A percentile compares a stretch with the other conserved stretches of the same genome.
phyloP scores from a whole-genome alignment of 1,140 invertebrate species.

The Drosophila neocordata region DNA sequence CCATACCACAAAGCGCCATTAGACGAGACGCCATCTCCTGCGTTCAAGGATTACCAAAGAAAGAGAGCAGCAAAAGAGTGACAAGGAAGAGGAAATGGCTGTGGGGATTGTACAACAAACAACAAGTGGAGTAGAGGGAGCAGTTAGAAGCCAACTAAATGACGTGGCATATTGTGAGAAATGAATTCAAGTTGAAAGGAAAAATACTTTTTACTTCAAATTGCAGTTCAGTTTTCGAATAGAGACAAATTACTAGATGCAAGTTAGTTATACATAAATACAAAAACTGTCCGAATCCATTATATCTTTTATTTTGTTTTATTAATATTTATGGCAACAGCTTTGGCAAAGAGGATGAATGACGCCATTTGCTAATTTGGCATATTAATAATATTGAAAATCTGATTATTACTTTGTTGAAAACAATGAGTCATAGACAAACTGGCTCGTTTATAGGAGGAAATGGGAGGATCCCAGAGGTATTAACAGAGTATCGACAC shows the following conservation, averaged over 20 bases:
- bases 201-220: neutral
- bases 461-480: too few species aligned
- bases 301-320: neutral
- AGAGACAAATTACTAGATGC: neutral
- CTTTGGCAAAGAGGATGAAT: neutral
- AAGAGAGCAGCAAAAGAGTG: neutral
- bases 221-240: neutral
- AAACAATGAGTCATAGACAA: too few species aligned
- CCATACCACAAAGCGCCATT: slow-evolving; percentile 66
- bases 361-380: neutral
- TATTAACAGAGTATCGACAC: too few species aligned
- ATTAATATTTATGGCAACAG: neutral
- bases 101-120: slow-evolving; percentile 7
- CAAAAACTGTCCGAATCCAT: neutral
- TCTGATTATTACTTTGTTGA: too few species aligned
- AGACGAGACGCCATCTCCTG: slow-evolving; percentile 39
- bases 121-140: slow-evolving; percentile 6
- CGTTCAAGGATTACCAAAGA: slow-evolving; percentile 63
- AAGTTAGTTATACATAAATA: neutral
- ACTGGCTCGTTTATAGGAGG: too few species aligned
- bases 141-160: neutral
- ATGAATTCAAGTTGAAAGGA: neutral
- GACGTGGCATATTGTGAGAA: slow-evolving; percentile 9
- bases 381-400: neutral
- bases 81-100: neutral